phyloP scores from a whole-genome alignment of 1,140 invertebrate genomes.

The Plodia interpunctella region DNA sequence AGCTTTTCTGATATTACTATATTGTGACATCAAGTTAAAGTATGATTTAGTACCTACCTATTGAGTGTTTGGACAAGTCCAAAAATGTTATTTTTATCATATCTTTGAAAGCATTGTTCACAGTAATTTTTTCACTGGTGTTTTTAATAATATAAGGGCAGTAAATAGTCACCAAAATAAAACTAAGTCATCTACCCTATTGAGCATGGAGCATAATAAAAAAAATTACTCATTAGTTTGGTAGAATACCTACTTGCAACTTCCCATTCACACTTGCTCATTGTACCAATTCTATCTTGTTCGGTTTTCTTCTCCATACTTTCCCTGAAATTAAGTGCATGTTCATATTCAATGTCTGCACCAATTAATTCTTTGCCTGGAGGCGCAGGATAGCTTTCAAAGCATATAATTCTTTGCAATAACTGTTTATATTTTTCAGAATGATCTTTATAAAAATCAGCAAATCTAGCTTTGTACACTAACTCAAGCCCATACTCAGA shows the following conservation, averaged over 20 bases:
- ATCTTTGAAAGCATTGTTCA: too few species aligned
- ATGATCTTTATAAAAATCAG: slow-evolving; percentile 87
- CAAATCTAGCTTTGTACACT: slow-evolving; percentile 85
- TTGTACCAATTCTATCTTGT: slow-evolving; percentile 81
- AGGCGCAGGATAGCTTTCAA: slow-evolving; percentile 82
- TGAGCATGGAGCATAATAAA: too few species aligned
- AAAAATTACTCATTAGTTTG: slow-evolving; percentile 23
- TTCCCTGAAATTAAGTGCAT: slow-evolving; percentile 81
- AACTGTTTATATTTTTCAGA: slow-evolving; percentile 80
- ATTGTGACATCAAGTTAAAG: too few species aligned
- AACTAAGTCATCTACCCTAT: too few species aligned
- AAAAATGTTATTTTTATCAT: too few species aligned
- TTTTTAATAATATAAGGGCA: too few species aligned
- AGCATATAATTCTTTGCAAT: slow-evolving; percentile 85
- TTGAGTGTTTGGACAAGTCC: too few species aligned
- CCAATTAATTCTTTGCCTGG: slow-evolving; percentile 78
- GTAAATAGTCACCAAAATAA: too few species aligned
- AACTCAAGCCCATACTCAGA: slow-evolving; percentile 89
- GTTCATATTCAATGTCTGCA: slow-evolving; percentile 83
- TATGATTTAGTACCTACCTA: too few species aligned
- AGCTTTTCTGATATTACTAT: too few species aligned
- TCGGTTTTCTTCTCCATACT: slow-evolving; percentile 59
- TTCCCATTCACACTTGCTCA: slow-evolving; percentile 96
- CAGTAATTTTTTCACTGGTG: too few species aligned
- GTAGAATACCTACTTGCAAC: slow-evolving; percentile 84